A percentile compares a stretch with the other conserved stretches of the same genome.
phyloP scores from a whole-genome alignment of 2,888 invertebrate genomes.

The Sarcophaga caerulescens region DNA sequence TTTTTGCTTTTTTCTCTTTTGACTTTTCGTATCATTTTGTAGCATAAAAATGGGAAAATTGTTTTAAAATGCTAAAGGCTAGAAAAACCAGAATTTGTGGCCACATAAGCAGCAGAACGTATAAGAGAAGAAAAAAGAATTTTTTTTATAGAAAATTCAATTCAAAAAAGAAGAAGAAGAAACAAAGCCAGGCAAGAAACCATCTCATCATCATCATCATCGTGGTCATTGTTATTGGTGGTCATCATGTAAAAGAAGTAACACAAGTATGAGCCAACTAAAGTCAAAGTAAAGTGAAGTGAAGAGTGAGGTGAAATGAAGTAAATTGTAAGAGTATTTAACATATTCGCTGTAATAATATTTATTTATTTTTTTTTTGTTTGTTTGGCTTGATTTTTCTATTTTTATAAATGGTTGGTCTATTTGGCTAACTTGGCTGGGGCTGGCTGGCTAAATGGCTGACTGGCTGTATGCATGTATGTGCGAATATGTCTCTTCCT shows the following conservation, averaged over 20 bases:
- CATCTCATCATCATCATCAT: constrained; percentile 33
- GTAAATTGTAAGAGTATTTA: constrained; percentile 53
- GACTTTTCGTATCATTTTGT: constrained; percentile 21
- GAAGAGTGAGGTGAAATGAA: neutral
- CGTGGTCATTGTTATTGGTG: constrained; percentile 24
- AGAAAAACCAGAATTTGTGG: constrained; percentile 67
- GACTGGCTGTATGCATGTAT: neutral
- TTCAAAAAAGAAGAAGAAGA: neutral
- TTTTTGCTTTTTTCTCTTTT: neutral
- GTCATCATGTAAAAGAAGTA: constrained; percentile 41
- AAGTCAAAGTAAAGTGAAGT: neutral
- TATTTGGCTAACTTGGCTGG: neutral
- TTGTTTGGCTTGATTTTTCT: neutral
- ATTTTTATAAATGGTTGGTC: neutral
- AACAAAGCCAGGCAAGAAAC: constrained; percentile 29
- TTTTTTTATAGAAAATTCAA: neutral
- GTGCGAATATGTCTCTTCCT: constrained; percentile 31
- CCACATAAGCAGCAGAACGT: constrained; percentile 16
- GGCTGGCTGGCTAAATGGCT: neutral
- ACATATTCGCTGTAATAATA: constrained; percentile 55
- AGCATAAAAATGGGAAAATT: constrained; percentile 66
- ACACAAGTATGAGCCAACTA: constrained; percentile 29
- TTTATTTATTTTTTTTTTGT: constrained; percentile 36
- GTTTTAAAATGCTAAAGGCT: constrained; percentile 67
- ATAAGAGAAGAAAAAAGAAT: neutral